Evolutionary conservation across 92 coral and sea anemone species (phyloP).

Genomic region (Parazoanthus swiftii): DNA sequence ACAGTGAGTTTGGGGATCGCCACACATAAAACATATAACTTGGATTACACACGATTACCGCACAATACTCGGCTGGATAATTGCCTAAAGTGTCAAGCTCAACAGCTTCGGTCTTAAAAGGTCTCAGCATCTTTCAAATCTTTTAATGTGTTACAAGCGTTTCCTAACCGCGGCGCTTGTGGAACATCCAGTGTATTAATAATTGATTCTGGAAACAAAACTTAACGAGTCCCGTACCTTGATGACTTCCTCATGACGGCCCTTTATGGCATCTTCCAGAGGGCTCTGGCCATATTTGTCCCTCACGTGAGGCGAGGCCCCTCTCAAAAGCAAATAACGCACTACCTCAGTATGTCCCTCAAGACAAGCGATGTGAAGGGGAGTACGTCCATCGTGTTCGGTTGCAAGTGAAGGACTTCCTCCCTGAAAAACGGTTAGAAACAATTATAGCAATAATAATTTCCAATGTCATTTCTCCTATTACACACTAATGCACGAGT

Average conservation of each 20-base stretch:
- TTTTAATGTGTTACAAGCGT: too few species aligned
- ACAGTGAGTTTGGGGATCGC: too few species aligned
- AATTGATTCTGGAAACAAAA: not conserved
- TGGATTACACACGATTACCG: too few species aligned
- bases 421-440: constrained; percentile 43
- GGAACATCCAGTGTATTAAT: too few species aligned
- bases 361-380: constrained; percentile 89
- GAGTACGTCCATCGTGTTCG: constrained; percentile 95
- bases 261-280: constrained; percentile 75
- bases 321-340: constrained; percentile 67
- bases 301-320: constrained; percentile 91
- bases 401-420: constrained; percentile 70
- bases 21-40: too few species aligned
- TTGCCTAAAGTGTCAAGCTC: too few species aligned
- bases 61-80: too few species aligned
- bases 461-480: not conserved
- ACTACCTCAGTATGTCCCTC: constrained; percentile 87
- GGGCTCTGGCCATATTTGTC: constrained; percentile 93
- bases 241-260: constrained; percentile 47
- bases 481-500: too few species aligned
- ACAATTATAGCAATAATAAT: not conserved
- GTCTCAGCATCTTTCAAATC: too few species aligned
- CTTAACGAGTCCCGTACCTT: constrained; percentile 2
- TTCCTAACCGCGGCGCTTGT: too few species aligned
- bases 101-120: too few species aligned